Base-by-base conservation (phyloP, 2,113 vertebrate genomes). In the Forbesichthys papilliferus region DNA sequence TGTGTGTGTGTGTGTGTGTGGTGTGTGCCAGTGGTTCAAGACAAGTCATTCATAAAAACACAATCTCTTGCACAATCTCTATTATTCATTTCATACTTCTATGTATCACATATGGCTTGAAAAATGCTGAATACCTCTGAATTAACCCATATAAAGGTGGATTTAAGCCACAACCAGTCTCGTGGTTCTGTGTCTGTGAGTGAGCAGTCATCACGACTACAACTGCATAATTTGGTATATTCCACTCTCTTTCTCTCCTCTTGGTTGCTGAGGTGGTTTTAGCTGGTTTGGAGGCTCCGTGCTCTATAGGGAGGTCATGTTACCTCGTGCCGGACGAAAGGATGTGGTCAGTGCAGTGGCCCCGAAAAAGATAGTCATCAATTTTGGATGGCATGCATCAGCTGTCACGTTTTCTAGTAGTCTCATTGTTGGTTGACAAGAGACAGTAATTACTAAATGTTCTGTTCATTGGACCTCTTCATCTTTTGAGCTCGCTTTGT, bases 331-430 rank as follows among this genome's bases (percentile, higher is more conserved):
- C 52, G 60, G 56, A 77, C 75, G 76, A 73, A 48, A 27, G 12
- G 53, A 70, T 14, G 16, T 16, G 60, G 54, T 63, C 54, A 63
- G 18, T 58, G 66, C 12, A 79, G 47, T 59, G 58, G 62, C 47
- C 59, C 68, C 57, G 74, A 46, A 83, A 69, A 84, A 64, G 8
- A 71, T 51, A 57, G 27, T 68, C 34, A 77, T 81, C 58, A 71
- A 74, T 80, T 73, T 82, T 87, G 52, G 8, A 88, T 69, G 27
- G 6, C n/a, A 56, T 53, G 16, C 48, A 61, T 67, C 49, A 16
- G 5, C 49, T 61, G 59, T 72, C 67, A 61, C 13, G 0, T 64
- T 81, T 36, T 49, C 71, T 27, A 51, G 64, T 33, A 69, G 49
- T 0, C 2, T 52, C 54, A 7, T 13, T 51, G 61, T 13, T 64